Conservation (phyloP, 2,113 vertebrate species). For the Rhinogobius similis region DNA sequence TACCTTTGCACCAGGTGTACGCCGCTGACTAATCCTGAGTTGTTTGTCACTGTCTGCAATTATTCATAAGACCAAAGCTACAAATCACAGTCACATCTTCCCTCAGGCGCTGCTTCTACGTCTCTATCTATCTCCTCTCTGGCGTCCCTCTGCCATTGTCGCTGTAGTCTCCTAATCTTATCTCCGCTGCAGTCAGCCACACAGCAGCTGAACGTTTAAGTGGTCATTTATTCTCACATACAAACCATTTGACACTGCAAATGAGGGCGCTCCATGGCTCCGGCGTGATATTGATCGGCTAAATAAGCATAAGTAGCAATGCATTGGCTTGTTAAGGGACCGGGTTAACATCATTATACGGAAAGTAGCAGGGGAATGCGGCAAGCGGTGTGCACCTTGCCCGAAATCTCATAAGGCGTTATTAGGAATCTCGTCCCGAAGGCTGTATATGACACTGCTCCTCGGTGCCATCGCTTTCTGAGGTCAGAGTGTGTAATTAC, state of each 20-base stretch:
- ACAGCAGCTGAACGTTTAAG: neutral
- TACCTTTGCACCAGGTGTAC: constrained; percentile 12
- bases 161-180: neutral
- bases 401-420: constrained; percentile 27
- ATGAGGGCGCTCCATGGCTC: neutral
- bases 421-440: constrained; percentile 23
- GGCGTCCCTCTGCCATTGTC: neutral
- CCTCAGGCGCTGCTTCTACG: constrained; percentile 24
- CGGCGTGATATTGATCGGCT: neutral
- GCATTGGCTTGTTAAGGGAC: constrained; percentile 24
- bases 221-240: constrained; percentile 4
- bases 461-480: neutral
- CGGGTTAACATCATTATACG: constrained; percentile 19
- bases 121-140: constrained; percentile 39
- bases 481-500: constrained; percentile 21
- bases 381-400: neutral
- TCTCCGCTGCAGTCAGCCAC: neutral
- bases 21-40: constrained; percentile 38
- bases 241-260: neutral
- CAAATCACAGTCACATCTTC: constrained; percentile 35
- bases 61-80: constrained; percentile 35
- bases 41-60: constrained; percentile 25
- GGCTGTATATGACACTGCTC: constrained; percentile 11
- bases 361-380: neutral
- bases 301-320: constrained; percentile 11